These are phyloP conservation scores for Poicephalus gulielmi DNA, from an alignment of 2,113 vertebrate genomes.

Conservation along the genomic window DNA sequence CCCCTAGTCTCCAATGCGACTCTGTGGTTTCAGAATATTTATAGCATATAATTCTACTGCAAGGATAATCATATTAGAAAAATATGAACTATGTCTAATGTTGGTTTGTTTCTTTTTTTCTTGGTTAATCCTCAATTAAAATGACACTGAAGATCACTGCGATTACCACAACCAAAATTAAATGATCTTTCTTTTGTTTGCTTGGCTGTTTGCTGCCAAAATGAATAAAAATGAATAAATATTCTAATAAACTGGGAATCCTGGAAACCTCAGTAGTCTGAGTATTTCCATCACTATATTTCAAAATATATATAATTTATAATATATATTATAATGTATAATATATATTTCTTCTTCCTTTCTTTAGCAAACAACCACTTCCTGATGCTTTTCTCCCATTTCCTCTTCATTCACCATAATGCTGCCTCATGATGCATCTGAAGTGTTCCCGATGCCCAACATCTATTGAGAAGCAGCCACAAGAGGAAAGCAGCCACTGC, in stretches of 20 bases:
- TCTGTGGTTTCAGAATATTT: not conserved
- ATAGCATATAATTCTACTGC: not conserved
- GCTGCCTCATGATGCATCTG: not conserved
- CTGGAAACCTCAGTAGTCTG: not conserved
- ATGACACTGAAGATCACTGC: not conserved
- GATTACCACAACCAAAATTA: not conserved
- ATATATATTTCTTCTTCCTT: not conserved
- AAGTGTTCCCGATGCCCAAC: not conserved
- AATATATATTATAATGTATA: too few relatives aligned
- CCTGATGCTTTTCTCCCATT: not conserved
- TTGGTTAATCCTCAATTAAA: not conserved
- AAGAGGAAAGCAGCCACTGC: not conserved
- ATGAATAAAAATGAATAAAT: not conserved
- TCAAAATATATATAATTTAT: not conserved
- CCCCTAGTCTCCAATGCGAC: not conserved
- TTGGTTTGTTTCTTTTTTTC: fast-evolving
- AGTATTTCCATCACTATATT: not conserved
- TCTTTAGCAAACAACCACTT: not conserved
- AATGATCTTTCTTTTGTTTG: not conserved
- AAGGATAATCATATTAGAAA: not conserved
- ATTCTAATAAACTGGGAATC: not conserved
- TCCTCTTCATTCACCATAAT: not conserved
- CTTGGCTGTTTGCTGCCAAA: not conserved
- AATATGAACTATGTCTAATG: not conserved
- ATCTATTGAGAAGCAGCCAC: not conserved